Evolutionary conservation across 1,140 invertebrate species (phyloP).

Genomic region (Calliphora vicina): DNA sequence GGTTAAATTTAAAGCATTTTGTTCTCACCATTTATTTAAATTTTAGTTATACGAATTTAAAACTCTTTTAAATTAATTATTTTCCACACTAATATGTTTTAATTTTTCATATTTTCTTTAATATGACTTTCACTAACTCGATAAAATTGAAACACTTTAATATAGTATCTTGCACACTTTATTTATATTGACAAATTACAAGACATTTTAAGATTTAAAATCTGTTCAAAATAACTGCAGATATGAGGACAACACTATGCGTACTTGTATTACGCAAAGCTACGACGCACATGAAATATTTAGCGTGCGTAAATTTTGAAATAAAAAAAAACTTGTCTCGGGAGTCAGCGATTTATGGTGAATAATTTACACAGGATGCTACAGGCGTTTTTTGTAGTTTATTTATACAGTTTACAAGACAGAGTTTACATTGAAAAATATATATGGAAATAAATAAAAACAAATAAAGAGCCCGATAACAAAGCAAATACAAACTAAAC

Average conservation of each 20-base stretch:
- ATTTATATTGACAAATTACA: slow-evolving; percentile 11
- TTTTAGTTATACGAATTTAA: no score
- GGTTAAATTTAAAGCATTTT: no score
- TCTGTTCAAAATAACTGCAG: background rate
- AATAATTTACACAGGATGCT: background rate
- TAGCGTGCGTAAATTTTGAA: background rate
- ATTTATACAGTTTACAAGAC: background rate
- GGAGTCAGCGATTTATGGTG: background rate
- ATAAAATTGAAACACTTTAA: background rate
- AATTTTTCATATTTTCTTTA: background rate
- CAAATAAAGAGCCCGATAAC: background rate
- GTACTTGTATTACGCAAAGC: background rate
- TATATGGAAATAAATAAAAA: background rate
- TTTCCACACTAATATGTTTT: no score
- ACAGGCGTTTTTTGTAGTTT: background rate
- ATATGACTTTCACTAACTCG: background rate
- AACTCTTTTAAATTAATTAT: no score
- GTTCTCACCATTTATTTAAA: no score
- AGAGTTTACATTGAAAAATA: no score
- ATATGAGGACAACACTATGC: background rate
- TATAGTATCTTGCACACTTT: background rate
- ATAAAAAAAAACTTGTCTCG: background rate
- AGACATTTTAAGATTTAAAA: slow-evolving; percentile 11
- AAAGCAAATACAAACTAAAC: no score
- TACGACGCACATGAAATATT: background rate